Evolutionary conservation across 1,140 invertebrate genomes (phyloP).

Genomic region (Penaeus vannamei): DNA sequence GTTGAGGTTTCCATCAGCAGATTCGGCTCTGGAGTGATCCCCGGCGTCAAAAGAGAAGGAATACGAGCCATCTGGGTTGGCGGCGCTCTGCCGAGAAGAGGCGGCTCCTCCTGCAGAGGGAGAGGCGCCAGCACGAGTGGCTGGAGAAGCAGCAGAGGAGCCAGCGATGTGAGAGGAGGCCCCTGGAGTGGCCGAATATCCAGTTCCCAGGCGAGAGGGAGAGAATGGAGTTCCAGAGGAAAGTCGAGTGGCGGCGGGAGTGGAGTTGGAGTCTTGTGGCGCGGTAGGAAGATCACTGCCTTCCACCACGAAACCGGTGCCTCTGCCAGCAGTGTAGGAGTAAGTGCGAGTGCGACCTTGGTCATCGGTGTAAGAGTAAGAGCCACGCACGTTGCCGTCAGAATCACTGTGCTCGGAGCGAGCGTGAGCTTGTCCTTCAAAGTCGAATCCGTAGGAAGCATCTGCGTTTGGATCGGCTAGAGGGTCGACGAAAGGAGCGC

Average conservation of each 20-base stretch:
- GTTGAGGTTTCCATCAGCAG: background rate
- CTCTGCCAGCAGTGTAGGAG: slow-evolving; percentile 63
- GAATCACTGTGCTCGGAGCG: slow-evolving; percentile 66
- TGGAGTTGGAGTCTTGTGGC: slow-evolving; percentile 29
- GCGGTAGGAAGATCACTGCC: slow-evolving; percentile 57
- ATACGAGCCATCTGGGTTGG: too few relatives aligned
- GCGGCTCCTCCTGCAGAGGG: too few relatives aligned
- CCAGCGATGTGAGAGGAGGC: too few relatives aligned
- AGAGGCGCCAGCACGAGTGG: too few relatives aligned
- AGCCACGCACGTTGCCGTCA: slow-evolving; percentile 70
- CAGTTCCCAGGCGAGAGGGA: background rate
- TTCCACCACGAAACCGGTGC: slow-evolving; percentile 66
- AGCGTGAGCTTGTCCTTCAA: slow-evolving; percentile 66
- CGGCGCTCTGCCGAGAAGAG: too few relatives aligned
- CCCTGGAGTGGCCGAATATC: background rate
- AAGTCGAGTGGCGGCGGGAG: slow-evolving; percentile 43
- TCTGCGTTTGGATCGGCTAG: slow-evolving; percentile 61
- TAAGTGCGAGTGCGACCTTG: slow-evolving; percentile 62
- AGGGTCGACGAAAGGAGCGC: slow-evolving; percentile 59
- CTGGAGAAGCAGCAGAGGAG: too few relatives aligned
- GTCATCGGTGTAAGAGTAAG: slow-evolving; percentile 70
- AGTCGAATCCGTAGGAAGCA: slow-evolving; percentile 68
- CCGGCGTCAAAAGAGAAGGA: too few relatives aligned
- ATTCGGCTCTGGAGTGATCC: background rate
- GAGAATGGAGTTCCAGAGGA: background rate